Conservation (phyloP, 2,888 invertebrate genomes). For the Cephus pulcher region DNA sequence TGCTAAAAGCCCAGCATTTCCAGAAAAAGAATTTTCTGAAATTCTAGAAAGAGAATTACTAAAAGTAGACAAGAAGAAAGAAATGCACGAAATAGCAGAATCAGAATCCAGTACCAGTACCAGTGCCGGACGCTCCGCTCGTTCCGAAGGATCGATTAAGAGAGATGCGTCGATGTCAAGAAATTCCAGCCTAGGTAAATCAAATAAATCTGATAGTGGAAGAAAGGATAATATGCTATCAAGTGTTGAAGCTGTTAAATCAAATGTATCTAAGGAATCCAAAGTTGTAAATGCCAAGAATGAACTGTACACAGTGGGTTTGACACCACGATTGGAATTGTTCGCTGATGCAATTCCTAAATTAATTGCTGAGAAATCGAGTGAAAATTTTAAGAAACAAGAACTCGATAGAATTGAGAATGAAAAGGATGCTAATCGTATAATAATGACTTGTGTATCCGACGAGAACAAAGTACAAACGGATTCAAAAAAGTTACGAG, state of each 20-base stretch:
- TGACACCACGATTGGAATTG: slow-evolving; percentile 59
- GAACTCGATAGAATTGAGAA: slow-evolving; percentile 32
- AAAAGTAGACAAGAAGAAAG: slow-evolving; percentile 17
- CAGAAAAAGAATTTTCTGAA: slow-evolving; percentile 62
- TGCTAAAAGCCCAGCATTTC: slow-evolving; percentile 52
- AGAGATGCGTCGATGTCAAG: slow-evolving; percentile 19
- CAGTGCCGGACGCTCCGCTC: slow-evolving; percentile 21
- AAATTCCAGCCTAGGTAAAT: slow-evolving; percentile 29
- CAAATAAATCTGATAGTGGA: slow-evolving; percentile 13
- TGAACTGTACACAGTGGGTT: slow-evolving; percentile 56
- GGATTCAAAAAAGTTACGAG: slow-evolving; percentile 19
- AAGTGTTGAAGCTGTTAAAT: slow-evolving; percentile 39
- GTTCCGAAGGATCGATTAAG: slow-evolving; percentile 14
- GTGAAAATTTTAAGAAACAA: slow-evolving; percentile 36
- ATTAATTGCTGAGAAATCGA: slow-evolving; percentile 57
- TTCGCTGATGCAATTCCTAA: slow-evolving; percentile 63
- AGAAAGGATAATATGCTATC: neutral
- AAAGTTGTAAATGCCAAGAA: slow-evolving; percentile 47
- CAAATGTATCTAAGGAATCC: slow-evolving; percentile 26
- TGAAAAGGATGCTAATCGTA: slow-evolving; percentile 23
- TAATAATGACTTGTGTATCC: neutral
- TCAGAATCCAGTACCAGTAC: slow-evolving; percentile 38
- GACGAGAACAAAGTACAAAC: neutral
- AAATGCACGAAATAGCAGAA: slow-evolving; percentile 44
- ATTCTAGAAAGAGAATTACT: slow-evolving; percentile 53